phyloP scores from a whole-genome alignment of 1,140 invertebrate genomes.

The Drosophila sp. region DNA sequence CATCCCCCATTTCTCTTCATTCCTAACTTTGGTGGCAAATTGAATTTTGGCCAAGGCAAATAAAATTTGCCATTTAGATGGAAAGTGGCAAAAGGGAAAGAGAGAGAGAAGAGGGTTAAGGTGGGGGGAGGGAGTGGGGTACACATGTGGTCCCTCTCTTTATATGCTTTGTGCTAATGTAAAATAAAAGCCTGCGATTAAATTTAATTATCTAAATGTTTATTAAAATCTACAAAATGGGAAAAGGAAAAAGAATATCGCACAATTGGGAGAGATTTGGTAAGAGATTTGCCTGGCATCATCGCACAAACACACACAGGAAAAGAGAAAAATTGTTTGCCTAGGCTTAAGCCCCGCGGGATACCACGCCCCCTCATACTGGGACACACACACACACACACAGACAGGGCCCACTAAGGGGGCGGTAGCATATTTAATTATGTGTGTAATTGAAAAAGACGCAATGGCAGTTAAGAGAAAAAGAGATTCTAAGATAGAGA shows the following conservation, averaged over 20 bases:
- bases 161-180: slow-evolving; percentile 56
- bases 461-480: slow-evolving; percentile 70
- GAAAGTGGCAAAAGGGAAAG: slow-evolving; percentile 6
- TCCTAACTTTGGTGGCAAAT: slow-evolving; percentile 59
- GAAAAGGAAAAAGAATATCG: slow-evolving; percentile 48
- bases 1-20: neutral
- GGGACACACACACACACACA: neutral
- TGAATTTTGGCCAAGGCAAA: slow-evolving; percentile 72
- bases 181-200: slow-evolving; percentile 72
- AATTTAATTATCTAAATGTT: slow-evolving; percentile 76
- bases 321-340: slow-evolving; percentile 29
- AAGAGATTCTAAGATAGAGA: slow-evolving; percentile 32
- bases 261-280: slow-evolving; percentile 73
- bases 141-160: slow-evolving; percentile 38
- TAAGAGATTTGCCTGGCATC: slow-evolving; percentile 41
- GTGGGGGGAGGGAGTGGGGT: neutral
- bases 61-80: slow-evolving; percentile 54
- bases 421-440: slow-evolving; percentile 73
- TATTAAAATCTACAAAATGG: slow-evolving; percentile 75
- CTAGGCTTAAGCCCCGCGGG: slow-evolving; percentile 38
- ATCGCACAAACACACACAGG: slow-evolving; percentile 15
- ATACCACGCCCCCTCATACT: slow-evolving; percentile 30
- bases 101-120: neutral
- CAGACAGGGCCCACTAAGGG: slow-evolving; percentile 7
- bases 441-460: slow-evolving; percentile 79